Evolutionary conservation across 2,888 invertebrate species (phyloP).

Genomic region (Synanthedon formicaeformis): DNA sequence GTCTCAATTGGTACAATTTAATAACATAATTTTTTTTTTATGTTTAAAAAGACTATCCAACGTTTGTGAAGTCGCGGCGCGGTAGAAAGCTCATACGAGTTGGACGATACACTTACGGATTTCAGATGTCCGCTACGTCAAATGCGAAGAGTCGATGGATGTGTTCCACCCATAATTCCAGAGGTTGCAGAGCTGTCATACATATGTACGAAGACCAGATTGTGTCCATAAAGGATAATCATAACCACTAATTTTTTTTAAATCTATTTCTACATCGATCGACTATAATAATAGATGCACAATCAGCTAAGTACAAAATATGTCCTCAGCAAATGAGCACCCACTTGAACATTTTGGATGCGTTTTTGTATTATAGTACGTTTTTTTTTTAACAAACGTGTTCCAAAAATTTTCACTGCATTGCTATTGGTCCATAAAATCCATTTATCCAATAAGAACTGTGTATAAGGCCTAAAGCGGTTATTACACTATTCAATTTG

Average conservation of each 20-base stretch:
- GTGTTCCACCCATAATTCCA: conserved; percentile 14
- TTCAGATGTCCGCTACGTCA: not conserved
- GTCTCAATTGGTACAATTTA: no score
- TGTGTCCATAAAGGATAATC: conserved; percentile 9
- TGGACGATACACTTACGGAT: not conserved
- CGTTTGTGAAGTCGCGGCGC: not conserved
- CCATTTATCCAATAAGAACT: not conserved
- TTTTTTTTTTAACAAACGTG: not conserved
- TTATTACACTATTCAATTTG: no score
- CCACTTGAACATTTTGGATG: no score
- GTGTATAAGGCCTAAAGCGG: no score
- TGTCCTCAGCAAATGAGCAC: no score
- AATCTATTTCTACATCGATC: conserved; percentile 2
- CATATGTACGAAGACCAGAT: conserved; percentile 11
- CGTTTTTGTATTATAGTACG: no score
- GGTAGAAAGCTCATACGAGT: not conserved
- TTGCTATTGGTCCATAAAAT: not conserved
- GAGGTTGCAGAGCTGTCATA: conserved; percentile 13
- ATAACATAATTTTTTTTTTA: no score
- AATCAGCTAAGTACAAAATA: no score
- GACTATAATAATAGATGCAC: no score
- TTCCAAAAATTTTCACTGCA: not conserved
- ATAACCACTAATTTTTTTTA: conserved; percentile 8
- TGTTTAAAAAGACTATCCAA: not conserved
- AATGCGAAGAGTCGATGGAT: conserved; percentile 11